These are phyloP conservation scores for Clunio marinus DNA, from an alignment of 2,888 invertebrate species.

Conservation along the genomic window DNA sequence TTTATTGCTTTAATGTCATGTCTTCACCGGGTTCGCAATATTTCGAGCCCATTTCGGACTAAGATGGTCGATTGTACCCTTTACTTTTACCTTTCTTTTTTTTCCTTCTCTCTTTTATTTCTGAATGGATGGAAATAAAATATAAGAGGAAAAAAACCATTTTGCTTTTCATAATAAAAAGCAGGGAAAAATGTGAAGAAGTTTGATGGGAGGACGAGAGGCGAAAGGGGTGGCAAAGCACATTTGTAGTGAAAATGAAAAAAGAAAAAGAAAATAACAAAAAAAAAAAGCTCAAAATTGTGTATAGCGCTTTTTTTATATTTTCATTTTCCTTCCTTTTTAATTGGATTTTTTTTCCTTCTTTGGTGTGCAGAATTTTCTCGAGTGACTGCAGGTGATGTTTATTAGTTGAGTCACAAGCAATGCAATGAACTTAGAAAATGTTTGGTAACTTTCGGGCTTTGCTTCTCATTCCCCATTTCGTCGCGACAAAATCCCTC, in stretches of 20 bases:
- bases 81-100: conserved; percentile 24
- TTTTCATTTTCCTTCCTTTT: conserved; percentile 21
- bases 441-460: neutral
- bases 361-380: conserved; percentile 32
- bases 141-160: conserved; percentile 27
- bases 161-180: conserved; percentile 19
- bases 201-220: neutral
- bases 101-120: conserved; percentile 3
- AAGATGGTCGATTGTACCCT: no score
- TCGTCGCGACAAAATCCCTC: neutral
- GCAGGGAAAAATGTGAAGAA: neutral
- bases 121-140: neutral
- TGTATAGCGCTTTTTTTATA: conserved; percentile 33
- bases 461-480: neutral
- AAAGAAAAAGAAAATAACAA: conserved; percentile 29
- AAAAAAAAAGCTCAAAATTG: conserved; percentile 2
- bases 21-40: neutral
- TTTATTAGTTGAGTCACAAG: neutral
- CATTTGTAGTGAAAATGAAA: conserved; percentile 32
- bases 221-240: neutral
- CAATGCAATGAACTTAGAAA: neutral
- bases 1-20: conserved; percentile 31
- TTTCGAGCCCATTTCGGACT: neutral
- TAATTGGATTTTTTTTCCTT: conserved; percentile 35
- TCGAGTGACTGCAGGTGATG: neutral